Conservation (phyloP, 53 echinoderm and acorn worm species). For the Hippasteria phrygiana region DNA sequence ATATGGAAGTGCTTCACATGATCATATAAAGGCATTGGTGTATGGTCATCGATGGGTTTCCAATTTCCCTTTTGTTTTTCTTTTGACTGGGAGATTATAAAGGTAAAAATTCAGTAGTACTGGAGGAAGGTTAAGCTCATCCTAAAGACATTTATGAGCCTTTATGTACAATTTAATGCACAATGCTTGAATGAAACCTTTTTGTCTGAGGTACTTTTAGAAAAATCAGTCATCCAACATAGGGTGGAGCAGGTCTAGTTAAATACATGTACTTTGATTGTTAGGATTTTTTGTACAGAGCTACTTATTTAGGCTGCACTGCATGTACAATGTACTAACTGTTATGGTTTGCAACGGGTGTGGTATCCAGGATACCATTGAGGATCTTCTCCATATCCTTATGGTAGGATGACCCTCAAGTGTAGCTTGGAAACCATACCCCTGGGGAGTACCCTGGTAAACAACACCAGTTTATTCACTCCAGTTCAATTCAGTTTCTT, state of each 20-base stretch:
- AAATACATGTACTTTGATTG: too few relatives aligned
- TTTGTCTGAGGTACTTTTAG: background rate
- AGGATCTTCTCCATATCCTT: background rate
- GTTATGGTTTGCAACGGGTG: background rate
- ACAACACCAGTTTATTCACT: too few relatives aligned
- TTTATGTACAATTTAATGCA: background rate
- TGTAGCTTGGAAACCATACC: background rate
- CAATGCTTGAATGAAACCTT: background rate
- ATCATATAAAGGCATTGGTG: background rate
- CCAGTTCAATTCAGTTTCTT: too few relatives aligned
- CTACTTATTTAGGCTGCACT: background rate
- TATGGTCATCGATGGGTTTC: too few relatives aligned
- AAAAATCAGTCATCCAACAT: background rate
- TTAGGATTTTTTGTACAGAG: background rate
- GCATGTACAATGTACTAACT: background rate
- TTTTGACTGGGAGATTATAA: too few relatives aligned
- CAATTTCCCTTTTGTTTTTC: too few relatives aligned
- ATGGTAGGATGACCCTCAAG: background rate
- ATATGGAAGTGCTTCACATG: conserved; percentile 19
- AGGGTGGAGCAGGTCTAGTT: background rate
- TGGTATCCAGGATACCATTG: background rate
- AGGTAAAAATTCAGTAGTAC: too few relatives aligned
- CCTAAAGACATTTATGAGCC: too few relatives aligned
- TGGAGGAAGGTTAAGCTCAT: too few relatives aligned
- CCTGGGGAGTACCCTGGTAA: background rate